Evolutionary conservation across 2,797 vertebrate species (phyloP).

Genomic region (Ctenopoma kingsleyae): DNA sequence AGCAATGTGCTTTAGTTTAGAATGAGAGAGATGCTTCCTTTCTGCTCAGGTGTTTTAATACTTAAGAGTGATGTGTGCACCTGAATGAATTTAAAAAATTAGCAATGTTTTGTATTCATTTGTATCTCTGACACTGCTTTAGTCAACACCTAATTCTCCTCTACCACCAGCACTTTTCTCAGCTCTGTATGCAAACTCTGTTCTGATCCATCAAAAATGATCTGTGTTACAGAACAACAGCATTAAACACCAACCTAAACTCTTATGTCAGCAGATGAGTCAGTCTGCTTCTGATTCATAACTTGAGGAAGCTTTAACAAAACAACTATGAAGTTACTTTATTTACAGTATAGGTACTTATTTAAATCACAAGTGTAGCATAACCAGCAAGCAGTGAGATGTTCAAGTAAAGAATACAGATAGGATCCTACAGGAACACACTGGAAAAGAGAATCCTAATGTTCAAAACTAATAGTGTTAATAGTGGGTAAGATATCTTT

Average conservation of each 20-base stretch:
- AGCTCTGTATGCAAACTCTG: background rate
- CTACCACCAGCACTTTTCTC: background rate
- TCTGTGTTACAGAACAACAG: background rate
- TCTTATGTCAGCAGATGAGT: conserved; percentile 13
- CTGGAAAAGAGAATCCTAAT: no score
- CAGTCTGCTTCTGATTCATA: background rate
- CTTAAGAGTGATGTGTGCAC: background rate
- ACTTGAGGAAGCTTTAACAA: background rate
- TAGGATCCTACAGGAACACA: no score
- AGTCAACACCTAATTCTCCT: conserved; percentile 3
- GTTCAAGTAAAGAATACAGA: no score
- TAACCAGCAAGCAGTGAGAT: no score
- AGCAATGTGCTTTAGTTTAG: background rate
- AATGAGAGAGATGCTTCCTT: background rate
- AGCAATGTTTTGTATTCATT: background rate
- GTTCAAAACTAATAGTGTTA: no score
- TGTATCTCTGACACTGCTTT: background rate
- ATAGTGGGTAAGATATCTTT: no score
- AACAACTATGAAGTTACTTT: background rate
- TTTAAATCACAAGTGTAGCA: background rate
- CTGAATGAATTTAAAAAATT: conserved; percentile 6
- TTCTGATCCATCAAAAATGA: conserved; percentile 1
- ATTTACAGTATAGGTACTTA: no score
- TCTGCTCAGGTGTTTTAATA: conserved; percentile 5
- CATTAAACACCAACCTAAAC: background rate